Percentiles rank a stretch among this genome's conserved stretches.
Evolutionary conservation across 2,888 invertebrate species (phyloP).

Genomic region (Lasioglossum figueresi): DNA sequence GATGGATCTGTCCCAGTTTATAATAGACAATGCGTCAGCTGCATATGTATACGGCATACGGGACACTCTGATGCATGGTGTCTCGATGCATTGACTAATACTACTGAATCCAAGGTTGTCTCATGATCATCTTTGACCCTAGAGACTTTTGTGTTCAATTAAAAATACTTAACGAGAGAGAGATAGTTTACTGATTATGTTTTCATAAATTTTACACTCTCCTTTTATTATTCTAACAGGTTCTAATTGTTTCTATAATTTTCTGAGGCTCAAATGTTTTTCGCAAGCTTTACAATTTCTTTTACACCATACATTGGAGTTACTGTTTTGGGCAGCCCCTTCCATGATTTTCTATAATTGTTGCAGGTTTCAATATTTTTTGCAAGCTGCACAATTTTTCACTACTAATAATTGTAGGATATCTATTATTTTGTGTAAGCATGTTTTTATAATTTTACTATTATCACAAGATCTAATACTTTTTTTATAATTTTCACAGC

Average conservation of each 20-base stretch:
- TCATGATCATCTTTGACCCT: background rate
- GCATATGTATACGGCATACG: background rate
- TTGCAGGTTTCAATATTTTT: background rate
- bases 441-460: no score
- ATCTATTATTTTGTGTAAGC: no score
- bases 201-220: background rate
- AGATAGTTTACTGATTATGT: background rate
- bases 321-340: background rate
- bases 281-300: background rate
- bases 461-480: background rate
- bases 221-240: background rate
- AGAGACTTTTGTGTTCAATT: background rate
- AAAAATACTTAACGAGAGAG: background rate
- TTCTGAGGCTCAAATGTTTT: background rate
- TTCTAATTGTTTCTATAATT: background rate
- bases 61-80: no score
- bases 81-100: background rate
- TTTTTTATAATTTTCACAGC: background rate
- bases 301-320: background rate
- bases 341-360: background rate
- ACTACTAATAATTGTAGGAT: background rate
- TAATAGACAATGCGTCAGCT: background rate
- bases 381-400: background rate
- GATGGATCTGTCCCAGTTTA: background rate
- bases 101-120: background rate